These are phyloP conservation scores for Spilogale gracilis DNA, from an alignment of 2,113 vertebrate genomes.

Conservation along the genomic window DNA sequence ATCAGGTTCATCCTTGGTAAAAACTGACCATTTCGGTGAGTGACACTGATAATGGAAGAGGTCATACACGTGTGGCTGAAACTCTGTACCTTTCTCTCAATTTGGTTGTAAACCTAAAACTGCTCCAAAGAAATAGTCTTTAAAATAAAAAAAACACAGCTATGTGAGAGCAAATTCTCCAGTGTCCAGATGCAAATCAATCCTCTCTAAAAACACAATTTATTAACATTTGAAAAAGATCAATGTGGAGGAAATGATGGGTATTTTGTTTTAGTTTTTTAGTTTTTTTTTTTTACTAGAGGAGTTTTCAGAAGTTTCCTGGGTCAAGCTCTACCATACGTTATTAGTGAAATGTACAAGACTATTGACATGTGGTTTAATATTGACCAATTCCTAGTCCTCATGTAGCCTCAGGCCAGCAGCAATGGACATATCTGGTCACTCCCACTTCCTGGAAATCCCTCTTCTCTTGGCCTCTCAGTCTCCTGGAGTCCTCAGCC, in stretches of 20 bases:
- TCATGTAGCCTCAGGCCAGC: background rate
- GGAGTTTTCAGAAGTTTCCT: background rate
- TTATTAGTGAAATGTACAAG: background rate
- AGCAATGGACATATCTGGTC: background rate
- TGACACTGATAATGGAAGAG: background rate
- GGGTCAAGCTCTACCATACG: background rate
- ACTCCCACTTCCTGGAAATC: background rate
- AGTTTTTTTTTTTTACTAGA: background rate
- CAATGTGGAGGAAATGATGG: background rate
- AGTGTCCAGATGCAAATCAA: background rate
- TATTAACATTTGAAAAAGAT: background rate
- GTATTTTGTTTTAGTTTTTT: background rate
- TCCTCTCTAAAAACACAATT: background rate
- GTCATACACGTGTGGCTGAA: background rate
- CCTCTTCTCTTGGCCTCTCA: background rate
- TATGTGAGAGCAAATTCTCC: background rate
- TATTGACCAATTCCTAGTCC: background rate
- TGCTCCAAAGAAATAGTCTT: background rate
- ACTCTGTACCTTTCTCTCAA: background rate
- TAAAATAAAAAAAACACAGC: background rate
- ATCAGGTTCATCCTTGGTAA: background rate
- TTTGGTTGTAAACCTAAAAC: background rate
- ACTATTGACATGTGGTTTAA: background rate
- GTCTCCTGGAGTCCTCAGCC: background rate
- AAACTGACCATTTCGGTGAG: background rate